A percentile compares a stretch with the other conserved stretches of the same genome.
Conservation (phyloP, 2,113 vertebrate species). For the Elephas maximus region DNA sequence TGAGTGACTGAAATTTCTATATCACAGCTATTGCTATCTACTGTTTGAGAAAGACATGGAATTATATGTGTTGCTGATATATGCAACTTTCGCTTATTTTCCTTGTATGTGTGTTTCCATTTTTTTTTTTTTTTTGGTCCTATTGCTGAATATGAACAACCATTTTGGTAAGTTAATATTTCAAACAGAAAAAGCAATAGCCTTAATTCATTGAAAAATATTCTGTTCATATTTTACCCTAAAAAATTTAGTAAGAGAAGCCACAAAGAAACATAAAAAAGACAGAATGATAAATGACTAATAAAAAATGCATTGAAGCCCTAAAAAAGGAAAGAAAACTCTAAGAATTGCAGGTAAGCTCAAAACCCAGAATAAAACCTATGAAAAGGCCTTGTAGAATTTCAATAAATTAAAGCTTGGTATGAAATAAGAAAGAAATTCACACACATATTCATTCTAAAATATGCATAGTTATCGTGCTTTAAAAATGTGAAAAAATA, state of each 20-base stretch:
- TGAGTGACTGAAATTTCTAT: slow-evolving; percentile 48
- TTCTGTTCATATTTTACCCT: slow-evolving; percentile 36
- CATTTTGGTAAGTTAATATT: slow-evolving; percentile 37
- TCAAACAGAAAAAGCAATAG: slow-evolving; percentile 20
- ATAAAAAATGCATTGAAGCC: not conserved
- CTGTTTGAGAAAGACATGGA: slow-evolving; percentile 67
- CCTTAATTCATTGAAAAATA: slow-evolving; percentile 37
- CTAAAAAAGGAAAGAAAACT: not conserved
- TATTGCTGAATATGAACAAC: slow-evolving; percentile 38
- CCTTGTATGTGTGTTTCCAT: slow-evolving; percentile 23
- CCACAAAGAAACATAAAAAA: not conserved
- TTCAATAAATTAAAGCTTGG: slow-evolving; percentile 8
- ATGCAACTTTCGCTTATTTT: not conserved
- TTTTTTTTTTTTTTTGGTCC: slow-evolving; percentile 79
- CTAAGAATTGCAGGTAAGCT: not conserved
- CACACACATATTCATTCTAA: not conserved
- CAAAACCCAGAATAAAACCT: rapidly evolving
- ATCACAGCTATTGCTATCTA: not conserved
- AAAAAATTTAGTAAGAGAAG: slow-evolving; percentile 24
- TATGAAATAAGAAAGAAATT: not conserved
- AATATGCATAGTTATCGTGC: not conserved
- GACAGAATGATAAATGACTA: not conserved
- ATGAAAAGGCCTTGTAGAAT: not conserved
- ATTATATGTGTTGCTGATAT: slow-evolving; percentile 38
- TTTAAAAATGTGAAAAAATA: not conserved